Evolutionary conservation across 2,797 vertebrate genomes (phyloP), one percentile per base, ranked within the genome.

Genomic region (Arctocebus calabarensis): DNA sequence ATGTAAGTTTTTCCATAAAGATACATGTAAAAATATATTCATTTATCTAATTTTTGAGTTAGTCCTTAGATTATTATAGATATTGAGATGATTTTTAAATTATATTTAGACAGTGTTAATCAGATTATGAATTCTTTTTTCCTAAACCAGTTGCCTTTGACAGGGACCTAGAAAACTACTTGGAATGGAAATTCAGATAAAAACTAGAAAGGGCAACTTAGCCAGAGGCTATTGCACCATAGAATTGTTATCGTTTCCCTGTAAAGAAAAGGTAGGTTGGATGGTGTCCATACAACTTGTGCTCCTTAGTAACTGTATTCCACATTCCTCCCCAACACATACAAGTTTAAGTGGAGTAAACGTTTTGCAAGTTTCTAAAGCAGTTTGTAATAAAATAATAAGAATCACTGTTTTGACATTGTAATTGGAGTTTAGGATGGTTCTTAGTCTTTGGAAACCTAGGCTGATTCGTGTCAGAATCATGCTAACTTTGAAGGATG

Each of bases 101-200:
- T 52, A 48, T 61, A 78, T 84, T 84, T 94, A 84, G 32, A 71
- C 32, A 37, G 75, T 94, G 84, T 68, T 32, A 92, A 52, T 29
- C 57, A 94, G 19, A 22, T 68, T 12, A 43, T 81, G 4, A 75
- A 29, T 40, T 87, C 48, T 83, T 86, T 85, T 90, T 68, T 29
- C 14, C 71, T 83, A 84, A 29, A 75, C 13, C 27, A 87, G 25
- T 71, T 87, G 9, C 78, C 52, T 87, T 43, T 62, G 29, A 74
- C 79, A 59, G 29, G 32, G 86, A 66, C 7, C 37, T 61, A 84
- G 71, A 57, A 81, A 87, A 88, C 22, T 19, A 84, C 79, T 79
- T 84, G 70, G 37, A 92, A 94, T 74, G 57, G 75, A 84, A 94
- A 71, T n/a, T 12, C 74, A 48, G 43, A 75, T 86, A 79, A 79